Percentiles rank a stretch among this genome's conserved stretches.
These are phyloP conservation scores for Hystrix cristata DNA, from an alignment of 2,113 vertebrate species.

Conservation along the genomic window DNA sequence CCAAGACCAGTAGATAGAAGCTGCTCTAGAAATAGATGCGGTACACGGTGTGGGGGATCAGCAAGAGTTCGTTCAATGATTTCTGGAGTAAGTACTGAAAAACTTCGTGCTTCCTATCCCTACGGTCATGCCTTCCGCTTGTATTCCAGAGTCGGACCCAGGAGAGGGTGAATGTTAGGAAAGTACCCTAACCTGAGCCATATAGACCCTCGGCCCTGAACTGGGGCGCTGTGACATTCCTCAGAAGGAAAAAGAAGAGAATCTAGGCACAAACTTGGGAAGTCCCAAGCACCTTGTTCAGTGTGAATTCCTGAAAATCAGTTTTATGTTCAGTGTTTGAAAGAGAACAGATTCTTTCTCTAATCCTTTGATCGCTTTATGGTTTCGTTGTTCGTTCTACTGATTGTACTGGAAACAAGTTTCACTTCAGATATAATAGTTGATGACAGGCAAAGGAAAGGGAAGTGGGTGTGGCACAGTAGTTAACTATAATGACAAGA, in stretches of 20 bases:
- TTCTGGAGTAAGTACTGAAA: background rate
- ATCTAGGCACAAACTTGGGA: background rate
- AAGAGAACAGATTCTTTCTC: slow-evolving; percentile 68
- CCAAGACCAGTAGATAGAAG: background rate
- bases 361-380: slow-evolving; percentile 70
- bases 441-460: slow-evolving; percentile 81
- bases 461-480: slow-evolving; percentile 83
- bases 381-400: slow-evolving; percentile 81
- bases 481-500: slow-evolving; percentile 61
- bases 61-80: background rate
- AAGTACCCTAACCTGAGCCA: background rate
- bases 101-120: background rate
- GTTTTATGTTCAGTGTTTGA: slow-evolving; percentile 19
- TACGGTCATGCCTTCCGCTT: background rate
- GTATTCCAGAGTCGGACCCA: background rate
- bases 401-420: slow-evolving; percentile 79
- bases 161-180: background rate
- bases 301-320: background rate
- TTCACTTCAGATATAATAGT: slow-evolving; percentile 80
- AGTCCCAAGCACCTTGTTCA: background rate
- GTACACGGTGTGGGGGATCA: background rate
- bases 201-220: background rate
- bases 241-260: background rate
- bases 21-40: background rate
- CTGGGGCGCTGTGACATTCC: background rate